These are phyloP conservation scores for Malurus elegans DNA, from an alignment of 2,113 vertebrate genomes.

Conservation along the genomic window DNA sequence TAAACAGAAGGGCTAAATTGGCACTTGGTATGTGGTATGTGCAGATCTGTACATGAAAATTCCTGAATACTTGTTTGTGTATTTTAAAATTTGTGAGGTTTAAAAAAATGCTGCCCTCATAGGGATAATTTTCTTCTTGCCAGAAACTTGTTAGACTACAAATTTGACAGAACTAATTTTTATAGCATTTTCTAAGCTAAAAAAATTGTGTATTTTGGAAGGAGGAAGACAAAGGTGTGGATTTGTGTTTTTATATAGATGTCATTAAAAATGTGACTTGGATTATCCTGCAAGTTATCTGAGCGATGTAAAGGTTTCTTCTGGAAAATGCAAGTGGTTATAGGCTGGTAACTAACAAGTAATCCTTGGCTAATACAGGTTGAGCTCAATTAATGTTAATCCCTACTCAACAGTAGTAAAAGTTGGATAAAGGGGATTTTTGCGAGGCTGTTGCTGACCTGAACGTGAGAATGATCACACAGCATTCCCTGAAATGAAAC, in stretches of 20 bases:
- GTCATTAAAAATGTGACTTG: slow-evolving; percentile 3
- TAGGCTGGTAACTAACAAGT: background rate
- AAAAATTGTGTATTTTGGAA: slow-evolving; percentile 13
- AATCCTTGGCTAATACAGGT: slow-evolving; percentile 26
- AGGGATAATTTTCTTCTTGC: background rate
- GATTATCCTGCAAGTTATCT: background rate
- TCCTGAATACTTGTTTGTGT: background rate
- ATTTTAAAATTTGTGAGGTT: background rate
- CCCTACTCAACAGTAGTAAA: slow-evolving; percentile 32
- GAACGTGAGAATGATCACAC: background rate
- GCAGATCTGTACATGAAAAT: background rate
- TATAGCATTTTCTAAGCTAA: background rate
- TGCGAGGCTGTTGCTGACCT: background rate
- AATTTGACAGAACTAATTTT: slow-evolving; percentile 20
- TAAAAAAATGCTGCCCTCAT: background rate
- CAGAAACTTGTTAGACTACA: background rate
- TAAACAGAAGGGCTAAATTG: background rate
- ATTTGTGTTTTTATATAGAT: background rate
- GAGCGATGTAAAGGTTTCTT: background rate
- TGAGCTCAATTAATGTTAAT: slow-evolving; percentile 45
- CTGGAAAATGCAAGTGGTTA: slow-evolving; percentile 32
- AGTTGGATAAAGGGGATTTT: slow-evolving; percentile 51
- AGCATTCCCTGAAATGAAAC: background rate
- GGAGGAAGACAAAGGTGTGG: background rate
- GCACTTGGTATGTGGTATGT: background rate